Base-by-base conservation (phyloP, 2,113 vertebrate genomes). In the Pampusana beccarii region DNA sequence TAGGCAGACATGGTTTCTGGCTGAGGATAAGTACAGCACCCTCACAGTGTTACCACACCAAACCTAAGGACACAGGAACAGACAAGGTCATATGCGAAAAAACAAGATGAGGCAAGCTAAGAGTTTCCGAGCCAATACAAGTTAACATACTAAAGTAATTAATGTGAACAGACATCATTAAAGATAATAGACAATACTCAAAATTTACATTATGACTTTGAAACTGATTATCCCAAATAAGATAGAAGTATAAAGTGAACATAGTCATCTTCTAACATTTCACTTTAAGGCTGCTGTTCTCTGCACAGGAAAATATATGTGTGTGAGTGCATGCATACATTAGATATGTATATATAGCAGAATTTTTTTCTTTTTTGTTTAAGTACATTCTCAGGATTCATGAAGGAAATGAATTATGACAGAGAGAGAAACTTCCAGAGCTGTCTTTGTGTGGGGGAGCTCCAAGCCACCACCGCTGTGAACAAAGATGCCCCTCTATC, bases 401-500 rank as follows among this genome's bases (percentile, higher is more conserved):
- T 34, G 56, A 88, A 79, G 53, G 34, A 94, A 94, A 79, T 74
- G 0, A 91, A 81, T 80, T 81, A 77, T 70, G 71, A 77, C 54
- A 93, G 80, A n/a, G 42, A 51, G 61, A 79, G 51, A 94, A 95
- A 82, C 44, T 95, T 3, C 1, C 28, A 61, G 72, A 58, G 31
- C 33, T 57, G 25, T 36, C 46, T 81, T 61, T 60, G 34, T 36
- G 26, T 15, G 29, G 4, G 50, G 34, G 50, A 80, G 40, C 72
- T 91, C 80, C 70, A 80, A 88, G 74, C 48, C 50, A 64, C 54
- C 58, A 51, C 14, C 42, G 56, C 80, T 62, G 56, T 24, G 83
- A 95, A 92, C 77, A 95, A 85, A 96, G 82, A 38, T 87, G 56
- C 66, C 66, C 80, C 69, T 83, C 87, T 89, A 96, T 93, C 88